Conservation (phyloP, 1,140 invertebrate genomes). For the Hyles euphorbiae region DNA sequence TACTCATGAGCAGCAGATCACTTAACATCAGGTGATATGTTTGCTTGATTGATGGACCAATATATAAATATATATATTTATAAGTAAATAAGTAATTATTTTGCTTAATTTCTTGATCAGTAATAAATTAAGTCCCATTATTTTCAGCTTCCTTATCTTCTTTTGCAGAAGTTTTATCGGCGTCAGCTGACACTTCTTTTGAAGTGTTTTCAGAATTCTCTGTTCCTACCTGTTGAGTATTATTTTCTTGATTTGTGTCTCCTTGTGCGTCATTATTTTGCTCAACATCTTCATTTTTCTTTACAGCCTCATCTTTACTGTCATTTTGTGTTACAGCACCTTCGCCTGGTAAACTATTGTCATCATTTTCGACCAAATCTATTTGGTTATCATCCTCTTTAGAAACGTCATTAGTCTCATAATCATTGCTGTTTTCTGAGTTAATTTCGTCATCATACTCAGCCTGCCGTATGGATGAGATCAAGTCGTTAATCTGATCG, state of each 20-base stretch:
- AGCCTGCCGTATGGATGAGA: constrained; percentile 31
- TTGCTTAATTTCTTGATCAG: no score
- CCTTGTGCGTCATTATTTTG: not conserved
- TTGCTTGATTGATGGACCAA: no score
- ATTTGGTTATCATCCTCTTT: not conserved
- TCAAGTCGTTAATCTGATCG: constrained; percentile 40
- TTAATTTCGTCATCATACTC: constrained; percentile 10
- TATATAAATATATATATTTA: no score
- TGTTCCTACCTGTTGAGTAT: not conserved
- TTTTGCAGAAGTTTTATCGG: no score
- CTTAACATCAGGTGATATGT: no score
- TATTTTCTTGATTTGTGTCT: not conserved
- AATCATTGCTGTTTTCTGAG: constrained; percentile 8
- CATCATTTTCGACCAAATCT: not conserved
- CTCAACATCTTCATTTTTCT: not conserved
- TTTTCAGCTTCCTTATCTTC: no score
- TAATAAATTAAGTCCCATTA: no score
- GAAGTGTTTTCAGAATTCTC: no score
- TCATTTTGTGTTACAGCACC: constrained; percentile 1
- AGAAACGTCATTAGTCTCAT: constrained; percentile 1
- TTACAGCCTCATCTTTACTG: not conserved
- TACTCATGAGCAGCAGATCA: no score
- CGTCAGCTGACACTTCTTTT: no score
- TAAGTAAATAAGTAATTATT: no score
- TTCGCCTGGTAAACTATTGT: not conserved